Evolutionary conservation across 2,888 invertebrate genomes (phyloP), one percentile per base, ranked within the genome.

Genomic region (Lochmaea crataegi): DNA sequence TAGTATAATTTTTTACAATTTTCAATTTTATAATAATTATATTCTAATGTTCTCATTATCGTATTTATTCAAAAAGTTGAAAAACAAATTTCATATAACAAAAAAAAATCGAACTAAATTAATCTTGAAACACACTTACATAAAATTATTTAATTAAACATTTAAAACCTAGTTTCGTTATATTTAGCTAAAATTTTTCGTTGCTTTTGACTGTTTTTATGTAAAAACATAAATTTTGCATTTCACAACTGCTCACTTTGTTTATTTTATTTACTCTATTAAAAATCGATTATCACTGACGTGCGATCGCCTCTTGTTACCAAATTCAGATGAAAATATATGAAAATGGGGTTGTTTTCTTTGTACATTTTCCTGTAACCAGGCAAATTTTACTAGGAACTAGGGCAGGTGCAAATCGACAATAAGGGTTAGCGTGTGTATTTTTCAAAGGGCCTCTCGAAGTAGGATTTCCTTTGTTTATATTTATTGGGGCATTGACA

Each of bases 391-490:
- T 9, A 14, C 7, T 38, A 18, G 41, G 22, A 70, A 65, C 56
- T 70, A 57, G 64, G 64, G 57, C 70, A 70, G 64, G 64, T 70
- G 64, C 64, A 70, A 64, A 57, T 70, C 56, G 45, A 64, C 64
- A 51, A 70, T 65, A 70, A 64, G 61, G 26, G 56, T 53, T 64
- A 64, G 22, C 58, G 56, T 69, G 63, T 61, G 42, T 58, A 38
- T 26, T 32, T 61, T 69, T 69, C 32, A 53, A 22, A n/a, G 22
- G 41, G 53, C 56, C 61, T 64, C 26, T 63, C 22, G 26, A 22
- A 41, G 53, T 61, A 60, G 41, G 12, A 53, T 68, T 69, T 63
- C 51, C 56, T 63, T 68, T 56, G 64, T 69, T 63, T 60, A 38
- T 53, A 48, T 69, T 63, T 63, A 63, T 63, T 42, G 16, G 61